Evolutionary conservation across 1,140 invertebrate species (phyloP), one percentile per base, ranked within the genome.

Genomic region (Drosophila miranda): DNA sequence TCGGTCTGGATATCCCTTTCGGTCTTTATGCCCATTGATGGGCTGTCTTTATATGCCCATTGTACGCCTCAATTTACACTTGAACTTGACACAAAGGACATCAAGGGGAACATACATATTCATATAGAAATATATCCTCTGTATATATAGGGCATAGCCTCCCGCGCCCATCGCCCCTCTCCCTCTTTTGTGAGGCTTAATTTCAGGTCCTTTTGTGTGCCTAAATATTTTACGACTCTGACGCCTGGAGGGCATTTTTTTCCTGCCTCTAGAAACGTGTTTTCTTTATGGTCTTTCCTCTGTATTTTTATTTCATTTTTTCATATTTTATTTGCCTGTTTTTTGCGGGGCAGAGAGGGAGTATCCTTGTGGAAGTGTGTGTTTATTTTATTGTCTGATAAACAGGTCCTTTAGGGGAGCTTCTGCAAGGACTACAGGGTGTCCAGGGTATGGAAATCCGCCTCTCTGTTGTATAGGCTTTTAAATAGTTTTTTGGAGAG

Each of bases 341-440:
- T 50, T 55, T 42, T 67, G 56, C 44, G 45, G 41, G 46, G 42
- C 23, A 43, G 30, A 30, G 28, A 28, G 7, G 2, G 30, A 2
- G 8, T 2, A 3, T 38, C 43, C 56, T 19, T 50, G 48, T 28
- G 43, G 55, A 72, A 87, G 78, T 78, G 82, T 73, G 83, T 87
- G 83, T 82, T 87, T 87, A 87, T 87, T 87, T 87, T 87, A 87
- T 82, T 87, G 82, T 59, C 83, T 82, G 83, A 87, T 87, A 88
- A 87, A 78, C 82, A 87, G 83, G 66, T 75, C 50, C 78, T 82
- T 55, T 53, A 64, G 72, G 60, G 44, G 5, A 5, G n/a, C 11
- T 16, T 8, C 38, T 2, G 23, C 23, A 4, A 5, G 19, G 19
- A 19, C 19, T 19, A 1, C 19, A 19, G 19, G 19, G 19, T 19